Evolutionary conservation across 2,888 invertebrate species (phyloP), one percentile per base, ranked within the genome.

Genomic region (Drosophila sordidula): DNA sequence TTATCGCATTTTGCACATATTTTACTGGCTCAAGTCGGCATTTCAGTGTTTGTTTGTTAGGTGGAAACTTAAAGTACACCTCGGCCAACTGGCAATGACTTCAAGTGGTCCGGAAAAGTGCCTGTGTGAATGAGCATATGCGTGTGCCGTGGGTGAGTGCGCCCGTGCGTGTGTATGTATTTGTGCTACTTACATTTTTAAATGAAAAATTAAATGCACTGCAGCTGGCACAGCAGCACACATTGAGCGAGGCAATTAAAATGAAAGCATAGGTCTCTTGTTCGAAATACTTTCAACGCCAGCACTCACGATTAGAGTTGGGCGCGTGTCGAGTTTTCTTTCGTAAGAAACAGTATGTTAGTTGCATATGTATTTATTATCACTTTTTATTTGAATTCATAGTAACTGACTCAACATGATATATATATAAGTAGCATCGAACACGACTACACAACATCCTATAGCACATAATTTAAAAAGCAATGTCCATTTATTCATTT

Each of bases 1-100:
- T 87, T 87, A 84, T 77, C 78, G 71, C 74, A 64, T 79, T 79
- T 81, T 67, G 44, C 65, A 67, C 83, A 76, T 70, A 74, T 86
- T 82, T 74, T 68, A 54, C 46, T 26, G 57, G 46, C 70, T 67
- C 63, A 58, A 68, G 70, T 47, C 54, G 75, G 62, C 52, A 41
- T 72, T 64, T 44, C 46, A 75, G 62, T 63, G 65, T 71, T 55
- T 58, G 54, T 70, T 81, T 72, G 62, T 59, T 64, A 51, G 57
- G 66, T 63, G 80, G 45, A 63, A 77, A 86, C 74, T 87, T 86
- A 56, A 83, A 82, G 70, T 71, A 74, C 63, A 61, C 44, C 66
- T 74, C 66, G 72, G 56, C 73, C 77, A 74, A 71, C 77, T 76
- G 71, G 56, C 77, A 71, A 47, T 65, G 77, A 49, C 74, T 77